A percentile compares a stretch with the other conserved stretches of the same genome.
Evolutionary conservation across 2,797 vertebrate species (phyloP).

Genomic region (Melanotaenia parkinsoni): DNA sequence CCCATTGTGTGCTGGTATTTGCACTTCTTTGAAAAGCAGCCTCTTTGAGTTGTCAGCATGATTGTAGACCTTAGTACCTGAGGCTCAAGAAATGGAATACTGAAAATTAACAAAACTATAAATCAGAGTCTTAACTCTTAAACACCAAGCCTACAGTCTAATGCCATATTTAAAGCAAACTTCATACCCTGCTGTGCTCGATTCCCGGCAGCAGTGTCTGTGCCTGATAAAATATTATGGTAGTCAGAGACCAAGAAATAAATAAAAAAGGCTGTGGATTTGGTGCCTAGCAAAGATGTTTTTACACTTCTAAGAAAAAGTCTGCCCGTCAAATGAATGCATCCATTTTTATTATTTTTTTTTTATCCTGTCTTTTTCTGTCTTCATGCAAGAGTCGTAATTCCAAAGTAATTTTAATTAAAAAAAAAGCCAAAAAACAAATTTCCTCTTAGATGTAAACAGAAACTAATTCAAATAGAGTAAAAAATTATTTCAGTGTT

Average conservation of each 20-base stretch:
- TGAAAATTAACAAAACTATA: conserved; percentile 5
- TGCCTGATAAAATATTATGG: neutral
- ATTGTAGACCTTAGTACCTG: neutral
- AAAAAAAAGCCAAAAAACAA: conserved; percentile 1
- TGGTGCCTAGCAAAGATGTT: conserved; percentile 11
- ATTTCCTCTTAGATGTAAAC: conserved; percentile 14
- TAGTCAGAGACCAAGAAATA: neutral
- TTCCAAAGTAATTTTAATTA: neutral
- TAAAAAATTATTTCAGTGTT: neutral
- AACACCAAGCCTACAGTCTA: too few species aligned
- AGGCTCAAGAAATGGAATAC: neutral
- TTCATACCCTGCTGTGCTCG: neutral
- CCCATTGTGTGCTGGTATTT: neutral
- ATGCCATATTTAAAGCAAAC: neutral
- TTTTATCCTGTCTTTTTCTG: neutral
- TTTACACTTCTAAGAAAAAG: conserved; percentile 9
- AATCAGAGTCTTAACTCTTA: neutral
- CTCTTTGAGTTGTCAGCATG: neutral
- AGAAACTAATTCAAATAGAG: neutral
- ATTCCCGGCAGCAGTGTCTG: neutral
- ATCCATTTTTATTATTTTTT: neutral
- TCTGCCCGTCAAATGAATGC: conserved; percentile 9
- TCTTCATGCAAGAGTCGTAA: neutral
- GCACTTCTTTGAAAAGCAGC: neutral
- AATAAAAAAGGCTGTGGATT: neutral